Evolutionary conservation across 2,888 invertebrate species (phyloP), one percentile per base, ranked within the genome.

Genomic region (Cheilosia grossa): DNA sequence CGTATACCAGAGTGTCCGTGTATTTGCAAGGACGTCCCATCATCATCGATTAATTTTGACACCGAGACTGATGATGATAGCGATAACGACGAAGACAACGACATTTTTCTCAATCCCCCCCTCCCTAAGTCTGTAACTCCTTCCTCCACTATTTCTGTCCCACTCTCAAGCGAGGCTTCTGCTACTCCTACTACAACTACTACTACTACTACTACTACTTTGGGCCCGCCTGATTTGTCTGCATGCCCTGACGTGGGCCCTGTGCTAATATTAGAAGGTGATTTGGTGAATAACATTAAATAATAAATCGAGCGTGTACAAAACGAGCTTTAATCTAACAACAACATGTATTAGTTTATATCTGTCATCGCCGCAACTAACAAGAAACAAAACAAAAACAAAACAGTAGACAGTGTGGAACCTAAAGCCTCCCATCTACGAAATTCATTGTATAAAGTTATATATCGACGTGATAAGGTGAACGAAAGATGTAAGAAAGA

Each of bases 211-310:
- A 89, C 91, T 89, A 87, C 93, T 89, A 92, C 93, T 77, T 42
- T 87, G 59, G 66, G 74, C 61, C 69, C 85, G 81, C 77, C 86
- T 63, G 82, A 87, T 79, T 82, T 86, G 73, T 88, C 93, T 93
- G 91, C 92, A 94, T 94, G 91, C 93, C 94, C 91, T 93, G 95
- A 92, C 95, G 94, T 90, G 93, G 94, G 94, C 93, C 94, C 96
- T 91, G 96, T 97, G 93, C 94, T 97, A 90, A 96, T 97, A 91
- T 93, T 97, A 91, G 96, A 97, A 97, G 97, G 97, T 97, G 95
- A 94, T 94, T 88, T 83, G 80, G 81, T 85, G 75, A 81, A 85
- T 81, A 85, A 81, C 81, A 54, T 27, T 56, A 37, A 42, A 1
- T 51, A 51, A 63, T 33, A 42, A 53, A 59, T 66, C 53, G 54